Evolutionary conservation across 2,888 invertebrate genomes (phyloP).

Genomic region (Elmis aenea): DNA sequence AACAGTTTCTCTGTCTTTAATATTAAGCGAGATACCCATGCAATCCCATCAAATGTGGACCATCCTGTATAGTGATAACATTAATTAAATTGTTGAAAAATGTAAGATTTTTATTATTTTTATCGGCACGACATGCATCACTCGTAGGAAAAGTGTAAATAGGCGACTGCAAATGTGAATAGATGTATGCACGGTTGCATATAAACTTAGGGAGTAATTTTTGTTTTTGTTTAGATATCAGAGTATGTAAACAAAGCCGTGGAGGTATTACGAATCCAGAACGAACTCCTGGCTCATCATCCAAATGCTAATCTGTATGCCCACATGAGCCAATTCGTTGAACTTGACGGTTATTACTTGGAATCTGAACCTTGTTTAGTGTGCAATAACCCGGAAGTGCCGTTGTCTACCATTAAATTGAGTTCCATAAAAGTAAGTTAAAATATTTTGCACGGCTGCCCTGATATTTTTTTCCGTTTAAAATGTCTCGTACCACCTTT

Average conservation of each 20-base stretch:
- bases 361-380: conserved; percentile 97
- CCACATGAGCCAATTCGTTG: conserved; percentile 87
- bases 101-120: no score
- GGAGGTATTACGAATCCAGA: conserved; percentile 80
- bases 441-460: conserved; percentile 4
- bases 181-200: no score
- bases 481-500: background rate
- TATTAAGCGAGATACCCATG: no score
- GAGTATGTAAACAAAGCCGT: conserved; percentile 85
- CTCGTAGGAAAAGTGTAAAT: no score
- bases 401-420: conserved; percentile 84
- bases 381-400: conserved; percentile 95
- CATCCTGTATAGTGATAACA: no score
- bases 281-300: conserved; percentile 81
- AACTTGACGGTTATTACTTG: conserved; percentile 91
- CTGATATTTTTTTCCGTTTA: no score
- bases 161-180: no score
- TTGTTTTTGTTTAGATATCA: conserved; percentile 49
- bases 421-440: conserved; percentile 76
- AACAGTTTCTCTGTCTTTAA: no score
- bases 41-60: no score
- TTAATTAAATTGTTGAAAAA: no score
- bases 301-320: conserved; percentile 93
- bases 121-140: no score
- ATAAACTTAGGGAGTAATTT: conserved; percentile 1